Conservation (phyloP, 2,797 vertebrate species). For the Neopelma chrysocephalum region DNA sequence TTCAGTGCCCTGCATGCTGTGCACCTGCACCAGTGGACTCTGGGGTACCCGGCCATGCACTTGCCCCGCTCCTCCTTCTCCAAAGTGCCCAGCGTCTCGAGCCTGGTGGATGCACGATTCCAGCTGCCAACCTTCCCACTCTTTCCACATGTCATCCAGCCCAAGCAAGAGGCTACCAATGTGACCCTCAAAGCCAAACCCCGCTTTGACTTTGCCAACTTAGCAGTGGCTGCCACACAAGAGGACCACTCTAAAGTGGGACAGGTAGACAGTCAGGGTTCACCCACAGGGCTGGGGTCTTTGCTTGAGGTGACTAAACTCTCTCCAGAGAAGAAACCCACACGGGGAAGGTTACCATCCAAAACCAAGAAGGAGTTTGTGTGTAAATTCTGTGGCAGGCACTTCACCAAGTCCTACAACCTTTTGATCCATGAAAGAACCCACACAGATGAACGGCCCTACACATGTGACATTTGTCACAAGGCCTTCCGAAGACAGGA, state of each 20-base stretch:
- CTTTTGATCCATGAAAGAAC: constrained; percentile 90
- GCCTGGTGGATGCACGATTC: constrained; percentile 84
- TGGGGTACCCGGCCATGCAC: constrained; percentile 90
- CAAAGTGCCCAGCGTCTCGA: constrained; percentile 84
- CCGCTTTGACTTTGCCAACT: constrained; percentile 96
- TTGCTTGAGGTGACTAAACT: constrained; percentile 92
- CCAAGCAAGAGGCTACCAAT: constrained; percentile 80
- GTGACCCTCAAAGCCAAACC: constrained; percentile 87
- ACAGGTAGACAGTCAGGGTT: constrained; percentile 87
- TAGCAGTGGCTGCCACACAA: constrained; percentile 93
- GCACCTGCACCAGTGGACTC: constrained; percentile 96
- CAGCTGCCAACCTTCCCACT: constrained; percentile 87
- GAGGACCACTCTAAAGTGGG: constrained; percentile 87
- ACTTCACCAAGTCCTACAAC: constrained; percentile 93
- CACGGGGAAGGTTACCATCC: constrained; percentile 85
- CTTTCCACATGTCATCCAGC: constrained; percentile 91
- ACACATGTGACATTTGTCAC: constrained; percentile 92
- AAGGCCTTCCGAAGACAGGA: constrained; percentile 92
- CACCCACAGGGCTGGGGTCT: constrained; percentile 80
- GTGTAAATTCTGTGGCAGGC: constrained; percentile 91
- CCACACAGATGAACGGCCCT: constrained; percentile 88
- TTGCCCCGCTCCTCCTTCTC: constrained; percentile 91
- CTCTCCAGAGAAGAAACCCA: constrained; percentile 91
- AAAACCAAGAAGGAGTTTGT: constrained; percentile 94
- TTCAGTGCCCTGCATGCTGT: constrained; percentile 95